A percentile compares a stretch with the other conserved stretches of the same genome.
phyloP scores from a whole-genome alignment of 2,797 vertebrate genomes.

The Chromis chromis region DNA sequence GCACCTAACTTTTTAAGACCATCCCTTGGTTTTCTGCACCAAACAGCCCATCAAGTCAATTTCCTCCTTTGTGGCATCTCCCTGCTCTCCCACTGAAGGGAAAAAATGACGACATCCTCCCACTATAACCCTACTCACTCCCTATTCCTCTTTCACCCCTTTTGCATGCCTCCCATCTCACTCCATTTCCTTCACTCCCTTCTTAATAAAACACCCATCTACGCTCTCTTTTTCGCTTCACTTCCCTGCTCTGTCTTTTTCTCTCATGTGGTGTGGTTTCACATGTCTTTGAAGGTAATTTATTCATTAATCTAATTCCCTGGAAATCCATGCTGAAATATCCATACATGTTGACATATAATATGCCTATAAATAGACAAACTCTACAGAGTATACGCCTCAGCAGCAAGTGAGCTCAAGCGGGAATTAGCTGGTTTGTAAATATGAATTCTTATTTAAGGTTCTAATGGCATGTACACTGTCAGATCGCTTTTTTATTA shows the following conservation, averaged over 20 bases:
- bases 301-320: slow-evolving; percentile 63
- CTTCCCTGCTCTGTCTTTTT: slow-evolving; percentile 31
- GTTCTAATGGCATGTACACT: slow-evolving; percentile 17
- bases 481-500: slow-evolving; percentile 24
- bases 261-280: slow-evolving; percentile 16
- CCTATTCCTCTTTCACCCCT: slow-evolving; percentile 42
- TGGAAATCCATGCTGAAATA: slow-evolving; percentile 49
- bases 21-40: slow-evolving; percentile 61
- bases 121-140: slow-evolving; percentile 56
- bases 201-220: slow-evolving; percentile 54
- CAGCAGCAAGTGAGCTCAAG: slow-evolving; percentile 14
- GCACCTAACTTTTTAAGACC: slow-evolving; percentile 41
- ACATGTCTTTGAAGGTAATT: slow-evolving; percentile 57
- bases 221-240: slow-evolving; percentile 4
- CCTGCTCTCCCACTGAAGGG: slow-evolving; percentile 50
- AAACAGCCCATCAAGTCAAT: slow-evolving; percentile 77
- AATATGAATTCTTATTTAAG: slow-evolving; percentile 31
- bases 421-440: slow-evolving; percentile 38
- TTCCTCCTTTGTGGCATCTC: slow-evolving; percentile 59
- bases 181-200: slow-evolving; percentile 55
- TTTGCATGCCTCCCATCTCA: slow-evolving; percentile 50
- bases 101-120: slow-evolving; percentile 71
- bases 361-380: slow-evolving; percentile 28
- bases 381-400: slow-evolving; percentile 2
- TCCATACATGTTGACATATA: slow-evolving; percentile 36